A percentile compares a stretch with the other conserved stretches of the same genome.
These are phyloP conservation scores for Anorthoa munda DNA, from an alignment of 2,888 invertebrate genomes.

Conservation along the genomic window DNA sequence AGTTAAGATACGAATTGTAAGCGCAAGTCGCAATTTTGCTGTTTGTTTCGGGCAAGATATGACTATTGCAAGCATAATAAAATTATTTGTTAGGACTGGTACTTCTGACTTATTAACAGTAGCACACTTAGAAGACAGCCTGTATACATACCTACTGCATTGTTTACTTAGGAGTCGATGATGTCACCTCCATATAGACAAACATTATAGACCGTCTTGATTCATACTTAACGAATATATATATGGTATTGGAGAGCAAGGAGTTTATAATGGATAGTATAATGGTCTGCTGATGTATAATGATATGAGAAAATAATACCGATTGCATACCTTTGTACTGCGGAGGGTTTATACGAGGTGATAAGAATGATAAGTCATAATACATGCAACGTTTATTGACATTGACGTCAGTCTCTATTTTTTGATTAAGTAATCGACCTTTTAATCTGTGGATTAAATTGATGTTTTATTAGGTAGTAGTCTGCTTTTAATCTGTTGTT, in stretches of 20 bases:
- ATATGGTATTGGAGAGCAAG: conserved; percentile 24
- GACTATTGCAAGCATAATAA: too few relatives aligned
- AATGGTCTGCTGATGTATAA: not conserved
- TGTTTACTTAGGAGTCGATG: conserved; percentile 69
- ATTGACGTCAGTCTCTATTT: not conserved
- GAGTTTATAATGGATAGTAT: conserved; percentile 17
- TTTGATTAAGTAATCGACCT: not conserved
- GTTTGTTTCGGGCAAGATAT: too few relatives aligned
- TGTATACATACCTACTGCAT: conserved; percentile 44
- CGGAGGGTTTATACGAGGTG: not conserved
- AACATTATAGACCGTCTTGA: conserved; percentile 37
- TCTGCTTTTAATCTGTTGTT: too few relatives aligned
- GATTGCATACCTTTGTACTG: not conserved
- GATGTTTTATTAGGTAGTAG: not conserved
- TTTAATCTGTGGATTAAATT: not conserved
- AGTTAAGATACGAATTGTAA: too few relatives aligned
- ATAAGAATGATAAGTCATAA: not conserved
- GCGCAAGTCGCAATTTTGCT: too few relatives aligned
- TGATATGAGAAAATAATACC: not conserved
- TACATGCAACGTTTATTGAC: not conserved
- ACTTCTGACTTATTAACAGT: conserved; percentile 18
- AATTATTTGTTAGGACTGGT: not conserved
- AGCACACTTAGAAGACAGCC: conserved; percentile 2
- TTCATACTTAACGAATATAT: conserved; percentile 47
- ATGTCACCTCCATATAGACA: conserved; percentile 64